These are phyloP conservation scores for Mus caroli DNA, from an alignment of 2,797 vertebrate species.

Conservation along the genomic window DNA sequence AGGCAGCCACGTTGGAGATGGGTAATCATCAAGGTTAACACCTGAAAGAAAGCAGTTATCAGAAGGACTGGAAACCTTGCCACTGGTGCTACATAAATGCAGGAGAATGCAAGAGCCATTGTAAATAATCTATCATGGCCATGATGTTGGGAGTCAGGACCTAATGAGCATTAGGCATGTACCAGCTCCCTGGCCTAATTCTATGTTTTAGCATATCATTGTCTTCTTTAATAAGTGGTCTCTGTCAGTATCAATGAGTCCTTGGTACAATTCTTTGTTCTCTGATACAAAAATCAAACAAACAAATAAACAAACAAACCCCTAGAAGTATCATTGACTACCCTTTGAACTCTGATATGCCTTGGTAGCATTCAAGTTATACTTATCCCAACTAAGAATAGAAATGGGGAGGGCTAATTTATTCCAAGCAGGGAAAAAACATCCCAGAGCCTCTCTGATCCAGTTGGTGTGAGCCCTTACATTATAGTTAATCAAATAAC, in stretches of 20 bases:
- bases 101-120: not conserved
- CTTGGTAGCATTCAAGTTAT: conserved; percentile 51
- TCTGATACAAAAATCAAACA: not conserved
- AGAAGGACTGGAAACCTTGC: not conserved
- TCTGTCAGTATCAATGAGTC: not conserved
- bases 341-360: not conserved
- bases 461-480: conserved; percentile 71
- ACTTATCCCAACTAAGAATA: conserved; percentile 70
- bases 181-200: not conserved
- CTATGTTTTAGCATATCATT: not conserved
- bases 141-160: not conserved
- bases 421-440: conserved; percentile 74
- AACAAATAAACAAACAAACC: not conserved
- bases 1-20: not conserved
- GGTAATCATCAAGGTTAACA: not conserved
- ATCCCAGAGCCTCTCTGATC: conserved; percentile 23
- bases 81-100: not conserved
- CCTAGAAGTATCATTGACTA: not conserved
- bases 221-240: not conserved
- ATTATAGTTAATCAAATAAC: conserved; percentile 74
- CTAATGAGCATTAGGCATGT: not conserved
- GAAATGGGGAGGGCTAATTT: conserved; percentile 78
- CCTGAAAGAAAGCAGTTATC: not conserved
- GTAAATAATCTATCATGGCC: not conserved
- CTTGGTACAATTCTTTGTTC: not conserved